Evolutionary conservation across 92 coral and sea anemone genomes (phyloP), one percentile per base, ranked within the genome.

Genomic region (Palythoa heliodiscus): DNA sequence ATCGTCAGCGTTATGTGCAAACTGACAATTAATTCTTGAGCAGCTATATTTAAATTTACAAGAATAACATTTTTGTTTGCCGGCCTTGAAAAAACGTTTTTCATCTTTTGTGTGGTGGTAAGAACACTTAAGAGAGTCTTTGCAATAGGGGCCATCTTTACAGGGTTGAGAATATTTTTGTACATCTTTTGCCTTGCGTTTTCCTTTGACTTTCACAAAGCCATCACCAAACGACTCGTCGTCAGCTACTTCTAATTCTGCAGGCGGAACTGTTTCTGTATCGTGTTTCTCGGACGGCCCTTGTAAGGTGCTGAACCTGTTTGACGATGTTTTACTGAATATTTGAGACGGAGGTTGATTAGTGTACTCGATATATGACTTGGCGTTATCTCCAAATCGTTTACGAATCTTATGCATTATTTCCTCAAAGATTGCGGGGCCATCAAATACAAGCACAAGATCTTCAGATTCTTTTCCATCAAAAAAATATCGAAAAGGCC

Each of bases 401-500:
- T 72, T 0, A 17, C 5, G 3, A 48, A 72, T 57, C 43, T 72
- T 72, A 13, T 0, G 1, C 55, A 72, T 72, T 72, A 72, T 72
- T n/a, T 72, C 76, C 0, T 72, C 12, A 19, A 72, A 72, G 8
- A 37, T 23, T 12, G 0, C 5, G 52, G 12, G 10, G 16, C 52
- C 2, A 72, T n/a, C 2, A 39, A 72, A 72, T 40, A 72, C 24
- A 10, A 72, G 12, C 3, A 72, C 76, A n/a, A 72, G 50, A 39
- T 72, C 76, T 5, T 72, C 57, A 11, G 47, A 43, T 16, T 72
- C 55, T 4, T 15, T 1, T 40, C 52, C 54, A 0, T 7, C 4
- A 1, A 5, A 38, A 73, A 86, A 70, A 60, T 52, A 40, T 52
- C 63, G 84, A 40, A 88, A 88, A 0, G 91, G 91, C 91, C 91